A percentile compares a stretch with the other conserved stretches of the same genome.
phyloP scores from a whole-genome alignment of 2,797 vertebrate genomes.

The Sebastes kiyomatsui region DNA sequence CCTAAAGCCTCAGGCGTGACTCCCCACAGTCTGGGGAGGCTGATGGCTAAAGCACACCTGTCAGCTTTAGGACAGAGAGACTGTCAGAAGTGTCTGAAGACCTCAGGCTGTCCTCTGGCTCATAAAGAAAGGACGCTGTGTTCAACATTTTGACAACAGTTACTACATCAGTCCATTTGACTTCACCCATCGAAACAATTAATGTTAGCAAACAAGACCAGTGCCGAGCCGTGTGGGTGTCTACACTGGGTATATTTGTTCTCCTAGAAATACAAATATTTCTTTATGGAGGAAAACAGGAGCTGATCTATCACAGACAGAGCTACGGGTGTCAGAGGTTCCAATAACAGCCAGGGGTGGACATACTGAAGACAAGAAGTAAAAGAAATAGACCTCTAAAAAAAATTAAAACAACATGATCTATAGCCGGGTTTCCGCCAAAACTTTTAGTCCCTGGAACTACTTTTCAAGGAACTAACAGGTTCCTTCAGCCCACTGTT shows the following conservation, averaged over 20 bases:
- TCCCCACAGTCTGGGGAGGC: background rate
- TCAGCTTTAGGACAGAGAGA: background rate
- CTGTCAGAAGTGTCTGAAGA: background rate
- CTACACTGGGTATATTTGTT: background rate
- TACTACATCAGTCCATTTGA: background rate
- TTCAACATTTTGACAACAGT: background rate
- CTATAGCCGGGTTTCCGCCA: background rate
- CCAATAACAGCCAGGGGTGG: too few species aligned
- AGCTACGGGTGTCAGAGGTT: background rate
- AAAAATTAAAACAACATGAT: background rate
- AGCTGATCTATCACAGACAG: background rate
- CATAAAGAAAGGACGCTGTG: background rate
- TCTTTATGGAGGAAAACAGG: background rate
- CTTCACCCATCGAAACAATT: background rate
- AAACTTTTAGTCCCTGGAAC: too few species aligned
- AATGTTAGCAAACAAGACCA: background rate
- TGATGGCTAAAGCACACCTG: background rate
- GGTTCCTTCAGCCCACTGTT: too few species aligned
- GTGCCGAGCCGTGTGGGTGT: background rate
- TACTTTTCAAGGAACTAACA: too few species aligned
- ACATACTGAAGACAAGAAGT: background rate
- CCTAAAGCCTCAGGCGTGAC: background rate
- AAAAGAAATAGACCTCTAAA: background rate
- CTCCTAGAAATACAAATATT: background rate
- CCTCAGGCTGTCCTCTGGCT: background rate